A percentile compares a stretch with the other conserved stretches of the same genome.
Evolutionary conservation across 2,113 vertebrate genomes (phyloP).

Genomic region (Elaphurus davidianus): DNA sequence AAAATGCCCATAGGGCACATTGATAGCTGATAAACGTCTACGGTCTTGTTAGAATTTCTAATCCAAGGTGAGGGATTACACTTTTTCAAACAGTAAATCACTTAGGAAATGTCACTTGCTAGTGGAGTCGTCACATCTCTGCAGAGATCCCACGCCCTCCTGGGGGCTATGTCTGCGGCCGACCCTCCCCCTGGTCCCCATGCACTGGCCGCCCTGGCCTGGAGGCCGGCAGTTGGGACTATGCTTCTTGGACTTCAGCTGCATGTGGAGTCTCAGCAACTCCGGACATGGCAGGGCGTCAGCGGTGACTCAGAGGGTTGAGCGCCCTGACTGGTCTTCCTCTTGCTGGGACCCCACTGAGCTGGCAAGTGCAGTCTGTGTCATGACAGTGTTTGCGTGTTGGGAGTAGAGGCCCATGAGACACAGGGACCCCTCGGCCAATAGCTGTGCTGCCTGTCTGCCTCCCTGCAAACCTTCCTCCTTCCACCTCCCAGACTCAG

Average conservation of each 20-base stretch:
- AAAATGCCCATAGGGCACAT: not conserved
- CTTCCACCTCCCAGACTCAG: not conserved
- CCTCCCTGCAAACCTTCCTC: not conserved
- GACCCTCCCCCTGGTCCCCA: accelerated
- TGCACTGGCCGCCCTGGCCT: not conserved
- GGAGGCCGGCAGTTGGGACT: accelerated
- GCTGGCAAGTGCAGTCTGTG: accelerated
- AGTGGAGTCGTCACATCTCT: accelerated
- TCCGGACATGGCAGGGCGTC: no score
- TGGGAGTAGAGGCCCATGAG: not conserved
- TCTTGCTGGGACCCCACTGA: not conserved
- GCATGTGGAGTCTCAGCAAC: not conserved
- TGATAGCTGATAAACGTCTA: not conserved
- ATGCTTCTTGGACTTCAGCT: not conserved
- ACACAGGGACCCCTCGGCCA: not conserved
- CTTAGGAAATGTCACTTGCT: not conserved
- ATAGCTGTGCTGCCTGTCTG: no score
- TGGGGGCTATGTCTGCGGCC: not conserved
- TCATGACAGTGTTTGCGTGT: no score
- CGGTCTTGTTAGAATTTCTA: not conserved
- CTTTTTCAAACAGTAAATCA: not conserved
- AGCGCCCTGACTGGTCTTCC: not conserved
- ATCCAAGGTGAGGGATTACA: not conserved
- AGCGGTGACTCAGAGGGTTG: not conserved
- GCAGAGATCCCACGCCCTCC: not conserved